Evolutionary conservation across 2,888 invertebrate species (phyloP).

Genomic region (Zelleria hepariella): DNA sequence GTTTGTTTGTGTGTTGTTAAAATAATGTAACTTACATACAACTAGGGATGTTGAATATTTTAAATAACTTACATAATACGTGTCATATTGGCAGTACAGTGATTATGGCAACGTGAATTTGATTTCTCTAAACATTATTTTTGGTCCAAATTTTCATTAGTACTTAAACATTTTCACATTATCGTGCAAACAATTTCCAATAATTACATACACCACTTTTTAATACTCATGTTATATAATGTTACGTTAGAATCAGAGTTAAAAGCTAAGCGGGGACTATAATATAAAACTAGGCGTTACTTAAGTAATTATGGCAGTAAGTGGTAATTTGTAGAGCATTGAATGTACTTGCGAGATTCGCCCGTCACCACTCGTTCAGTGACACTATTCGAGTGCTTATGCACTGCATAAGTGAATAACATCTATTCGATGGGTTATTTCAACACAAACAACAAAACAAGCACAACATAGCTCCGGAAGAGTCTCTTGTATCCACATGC

Average conservation of each 20-base stretch:
- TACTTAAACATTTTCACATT: constrained; percentile 48
- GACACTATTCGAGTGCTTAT: constrained; percentile 47
- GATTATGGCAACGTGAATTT: constrained; percentile 69
- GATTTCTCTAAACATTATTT: constrained; percentile 60
- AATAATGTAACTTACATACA: background rate
- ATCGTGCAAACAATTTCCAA: constrained; percentile 31
- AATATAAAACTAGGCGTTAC: constrained; percentile 48
- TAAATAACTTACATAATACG: constrained; percentile 35
- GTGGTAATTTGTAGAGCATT: constrained; percentile 31
- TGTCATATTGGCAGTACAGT: constrained; percentile 35
- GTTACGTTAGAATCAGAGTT: constrained; percentile 43
- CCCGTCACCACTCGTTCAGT: constrained; percentile 30
- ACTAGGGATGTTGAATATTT: constrained; percentile 7
- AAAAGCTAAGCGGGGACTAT: constrained; percentile 61
- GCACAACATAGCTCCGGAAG: constrained; percentile 34
- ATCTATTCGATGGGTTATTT: constrained; percentile 63
- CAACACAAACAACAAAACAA: constrained; percentile 35
- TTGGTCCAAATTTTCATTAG: constrained; percentile 57
- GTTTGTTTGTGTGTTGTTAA: background rate
- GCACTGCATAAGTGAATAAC: constrained; percentile 32
- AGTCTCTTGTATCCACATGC: constrained; percentile 16
- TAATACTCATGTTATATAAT: constrained; percentile 66
- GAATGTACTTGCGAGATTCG: constrained; percentile 50
- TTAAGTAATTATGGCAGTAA: constrained; percentile 69
- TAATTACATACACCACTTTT: constrained; percentile 62